Conservation (phyloP, 2,113 vertebrate genomes). For the Oreochromis tanganicae region DNA sequence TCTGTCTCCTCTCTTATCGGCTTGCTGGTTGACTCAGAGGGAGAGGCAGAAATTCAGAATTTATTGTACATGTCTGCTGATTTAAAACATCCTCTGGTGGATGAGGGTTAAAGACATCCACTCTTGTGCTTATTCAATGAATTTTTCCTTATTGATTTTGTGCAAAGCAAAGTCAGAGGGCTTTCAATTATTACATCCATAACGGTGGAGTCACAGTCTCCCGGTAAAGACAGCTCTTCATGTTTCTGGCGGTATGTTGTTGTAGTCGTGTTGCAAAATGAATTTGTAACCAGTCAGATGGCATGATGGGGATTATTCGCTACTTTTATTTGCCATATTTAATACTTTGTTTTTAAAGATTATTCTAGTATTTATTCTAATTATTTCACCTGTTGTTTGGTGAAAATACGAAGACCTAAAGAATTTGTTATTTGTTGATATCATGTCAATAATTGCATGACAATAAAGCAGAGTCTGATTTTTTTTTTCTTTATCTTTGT, state of each 20-base stretch:
- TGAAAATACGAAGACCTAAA: not conserved
- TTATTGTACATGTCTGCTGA: not conserved
- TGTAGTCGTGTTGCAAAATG: not conserved
- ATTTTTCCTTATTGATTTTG: not conserved
- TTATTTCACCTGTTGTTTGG: not conserved
- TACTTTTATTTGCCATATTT: not conserved
- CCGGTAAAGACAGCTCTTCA: not conserved
- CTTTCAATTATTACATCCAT: not conserved
- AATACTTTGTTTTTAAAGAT: not conserved
- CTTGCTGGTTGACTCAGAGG: constrained; percentile 73
- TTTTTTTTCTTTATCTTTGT: not conserved
- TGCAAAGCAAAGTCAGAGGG: not conserved
- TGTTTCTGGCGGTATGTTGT: not conserved
- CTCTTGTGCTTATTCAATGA: not conserved
- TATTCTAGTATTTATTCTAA: not conserved
- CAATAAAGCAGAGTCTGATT: not conserved
- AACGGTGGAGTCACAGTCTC: not conserved
- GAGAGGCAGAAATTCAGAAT: not conserved
- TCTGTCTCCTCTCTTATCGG: constrained; percentile 18
- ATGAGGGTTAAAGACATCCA: not conserved
- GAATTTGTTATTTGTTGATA: not conserved
- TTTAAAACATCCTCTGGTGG: not conserved
- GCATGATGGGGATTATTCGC: not conserved
- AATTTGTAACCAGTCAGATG: not conserved
- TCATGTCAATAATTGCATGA: not conserved